Conservation (phyloP, 2,797 vertebrate species). For the Enteromius trimaculatus region DNA sequence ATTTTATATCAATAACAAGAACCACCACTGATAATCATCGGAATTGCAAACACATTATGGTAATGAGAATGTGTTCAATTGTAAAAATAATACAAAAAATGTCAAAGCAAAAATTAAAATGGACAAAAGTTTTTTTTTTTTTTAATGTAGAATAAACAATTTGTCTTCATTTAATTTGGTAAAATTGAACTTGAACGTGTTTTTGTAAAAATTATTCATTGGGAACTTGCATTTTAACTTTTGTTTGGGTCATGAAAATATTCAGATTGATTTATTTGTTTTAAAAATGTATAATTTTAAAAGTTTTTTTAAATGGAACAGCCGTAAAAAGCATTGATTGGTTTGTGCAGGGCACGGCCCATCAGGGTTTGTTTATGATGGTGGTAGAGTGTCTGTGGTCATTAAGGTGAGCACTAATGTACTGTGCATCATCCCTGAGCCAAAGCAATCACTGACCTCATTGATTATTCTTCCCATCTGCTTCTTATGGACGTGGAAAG, state of each 20-base stretch:
- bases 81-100: background rate
- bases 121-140: background rate
- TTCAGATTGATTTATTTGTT: background rate
- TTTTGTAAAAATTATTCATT: background rate
- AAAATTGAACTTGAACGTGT: background rate
- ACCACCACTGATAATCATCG: background rate
- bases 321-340: constrained; percentile 13
- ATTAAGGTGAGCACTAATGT: constrained; percentile 55
- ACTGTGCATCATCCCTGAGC: constrained; percentile 50
- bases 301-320: constrained; percentile 15
- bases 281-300: background rate
- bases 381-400: constrained; percentile 43
- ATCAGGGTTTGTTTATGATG: constrained; percentile 48
- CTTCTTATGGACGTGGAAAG: constrained; percentile 64
- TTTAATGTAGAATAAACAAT: background rate
- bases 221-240: background rate
- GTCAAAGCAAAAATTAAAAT: background rate
- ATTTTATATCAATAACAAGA: background rate
- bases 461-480: constrained; percentile 73
- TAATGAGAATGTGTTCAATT: background rate
- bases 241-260: background rate
- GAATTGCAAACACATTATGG: background rate
- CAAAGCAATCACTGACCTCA: constrained; percentile 63
- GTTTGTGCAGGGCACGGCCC: background rate
- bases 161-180: background rate